Percentiles rank a stretch among this genome's conserved stretches.
Evolutionary conservation across 1,140 invertebrate species (phyloP).

Genomic region (Drosophila quadrilineata): DNA sequence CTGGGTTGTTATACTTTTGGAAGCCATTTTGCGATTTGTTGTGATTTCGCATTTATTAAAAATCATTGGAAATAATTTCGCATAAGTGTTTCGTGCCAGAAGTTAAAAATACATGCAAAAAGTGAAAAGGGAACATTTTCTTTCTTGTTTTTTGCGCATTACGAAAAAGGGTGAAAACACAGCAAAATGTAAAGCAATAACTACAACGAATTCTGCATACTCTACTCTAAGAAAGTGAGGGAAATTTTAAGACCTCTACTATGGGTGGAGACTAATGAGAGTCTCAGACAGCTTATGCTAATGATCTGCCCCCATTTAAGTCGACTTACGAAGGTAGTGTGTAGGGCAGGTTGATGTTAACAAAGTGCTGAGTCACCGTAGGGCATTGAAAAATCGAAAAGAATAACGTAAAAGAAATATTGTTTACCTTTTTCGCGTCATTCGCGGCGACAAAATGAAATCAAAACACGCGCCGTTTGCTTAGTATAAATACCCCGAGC

Average conservation of each 20-base stretch:
- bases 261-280: not conserved
- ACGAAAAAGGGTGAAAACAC: slow-evolving; percentile 11
- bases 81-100: not conserved
- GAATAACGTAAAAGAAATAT: no score
- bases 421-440: slow-evolving; percentile 59
- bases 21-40: not conserved
- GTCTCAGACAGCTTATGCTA: slow-evolving; percentile 11
- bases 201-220: slow-evolving; percentile 36
- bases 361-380: slow-evolving; percentile 21
- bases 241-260: not conserved
- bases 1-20: no score
- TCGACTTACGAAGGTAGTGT: not conserved
- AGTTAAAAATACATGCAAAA: slow-evolving; percentile 1
- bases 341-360: slow-evolving; percentile 4
- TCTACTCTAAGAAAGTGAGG: not conserved
- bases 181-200: slow-evolving; percentile 7
- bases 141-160: not conserved
- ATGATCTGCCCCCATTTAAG: no score
- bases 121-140: not conserved
- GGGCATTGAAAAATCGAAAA: slow-evolving; percentile 2
- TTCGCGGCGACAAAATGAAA: slow-evolving; percentile 59
- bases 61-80: not conserved
- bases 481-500: slow-evolving; percentile 63
- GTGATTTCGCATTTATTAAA: slow-evolving; percentile 4
- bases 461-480: slow-evolving; percentile 52